Evolutionary conservation across 2,888 invertebrate species (phyloP).

Genomic region (Unio delphinus): DNA sequence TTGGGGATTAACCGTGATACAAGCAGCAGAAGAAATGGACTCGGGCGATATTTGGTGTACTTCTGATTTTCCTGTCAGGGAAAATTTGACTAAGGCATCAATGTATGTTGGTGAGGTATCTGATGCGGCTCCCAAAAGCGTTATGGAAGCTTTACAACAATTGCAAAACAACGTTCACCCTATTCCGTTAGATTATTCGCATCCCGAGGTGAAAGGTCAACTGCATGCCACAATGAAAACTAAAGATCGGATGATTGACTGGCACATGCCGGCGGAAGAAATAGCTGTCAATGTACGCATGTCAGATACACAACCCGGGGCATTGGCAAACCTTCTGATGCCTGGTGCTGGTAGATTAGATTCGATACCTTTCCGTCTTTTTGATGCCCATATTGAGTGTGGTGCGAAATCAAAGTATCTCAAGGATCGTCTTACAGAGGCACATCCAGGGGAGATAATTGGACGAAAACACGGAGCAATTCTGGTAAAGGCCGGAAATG

Average conservation of each 20-base stretch:
- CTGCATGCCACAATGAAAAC: conserved; percentile 1
- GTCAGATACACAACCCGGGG: conserved; percentile 9
- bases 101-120: conserved; percentile 18
- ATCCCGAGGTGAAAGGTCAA: background rate
- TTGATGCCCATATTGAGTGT: conserved; percentile 5
- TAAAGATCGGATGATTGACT: conserved; percentile 3
- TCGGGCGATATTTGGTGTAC: conserved; percentile 25
- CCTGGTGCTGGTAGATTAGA: background rate
- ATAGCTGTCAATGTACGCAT: conserved; percentile 1
- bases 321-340: background rate
- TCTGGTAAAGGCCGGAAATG: conserved; percentile 17
- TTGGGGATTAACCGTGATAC: conserved; percentile 20
- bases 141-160: background rate
- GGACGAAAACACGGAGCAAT: conserved; percentile 18
- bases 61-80: conserved; percentile 9
- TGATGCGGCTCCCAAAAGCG: background rate
- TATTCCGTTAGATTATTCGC: conserved; percentile 6
- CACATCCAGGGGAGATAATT: conserved; percentile 14
- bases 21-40: conserved; percentile 13
- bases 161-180: background rate
- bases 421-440: conserved; percentile 2
- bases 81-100: conserved; percentile 15
- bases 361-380: conserved; percentile 1
- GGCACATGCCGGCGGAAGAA: conserved; percentile 7
- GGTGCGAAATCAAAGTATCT: background rate